Evolutionary conservation across 2,797 vertebrate genomes (phyloP), one percentile per base, ranked within the genome.

Genomic region (Clarias fuscus): DNA sequence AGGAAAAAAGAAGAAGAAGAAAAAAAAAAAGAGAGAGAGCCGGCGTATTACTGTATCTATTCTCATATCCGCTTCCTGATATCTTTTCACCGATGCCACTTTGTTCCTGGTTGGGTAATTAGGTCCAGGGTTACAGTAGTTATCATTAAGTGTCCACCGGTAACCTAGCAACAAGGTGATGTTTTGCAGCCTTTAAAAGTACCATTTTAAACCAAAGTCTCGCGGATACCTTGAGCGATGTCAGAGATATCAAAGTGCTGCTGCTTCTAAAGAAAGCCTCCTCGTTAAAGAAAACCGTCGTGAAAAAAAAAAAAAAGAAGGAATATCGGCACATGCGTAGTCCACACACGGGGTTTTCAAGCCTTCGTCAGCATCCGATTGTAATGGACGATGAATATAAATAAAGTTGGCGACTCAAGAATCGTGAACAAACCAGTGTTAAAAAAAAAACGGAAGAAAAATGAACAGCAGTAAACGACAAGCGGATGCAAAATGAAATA

Each of bases 351-450:
- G 53, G 24, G 8, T n/a, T 7, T 75, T 75, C 72, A 27, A 6
- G 30, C n/a, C 17, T 6, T 5, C 10, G 37, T 58, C 7, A 14
- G 7, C 56, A 14, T 17, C 17, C 14, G 18, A 22, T 61, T 33
- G 6, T 22, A 67, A 67, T 3, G 22, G 13, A 61, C 1, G 22
- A 15, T 1, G 20, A 48, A 22, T 62, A 27, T 62, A 62, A 84
- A 73, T 7, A 27, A 73, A 27, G 67, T 37, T 84, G 80, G 85
- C 78, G 59, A 87, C 30, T 62, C 17, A 71, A 56, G 17, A 83
- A 58, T 85, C 67, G 68, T 85, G 64, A 83, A 27, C 61, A 85
- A 61, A 17, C 53, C 53, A 30, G 56, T 64, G 58, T 58, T 59
- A 6, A 27, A 40, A 1, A 53, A 6, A 14, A 37, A 1, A n/a